These are phyloP conservation scores for Zonitis immaculata DNA, from an alignment of 2,888 invertebrate genomes.

Conservation along the genomic window DNA sequence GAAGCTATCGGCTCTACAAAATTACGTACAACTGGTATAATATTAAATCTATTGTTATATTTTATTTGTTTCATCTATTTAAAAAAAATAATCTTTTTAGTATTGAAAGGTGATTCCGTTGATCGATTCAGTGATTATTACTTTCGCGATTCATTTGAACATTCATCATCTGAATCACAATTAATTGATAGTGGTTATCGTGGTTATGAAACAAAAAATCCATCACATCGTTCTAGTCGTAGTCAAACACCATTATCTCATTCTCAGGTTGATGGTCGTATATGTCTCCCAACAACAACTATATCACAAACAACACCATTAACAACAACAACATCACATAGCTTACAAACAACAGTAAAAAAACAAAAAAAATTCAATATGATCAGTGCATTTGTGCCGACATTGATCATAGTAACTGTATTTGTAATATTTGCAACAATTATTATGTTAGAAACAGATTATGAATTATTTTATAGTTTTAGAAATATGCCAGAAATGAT, in stretches of 20 bases:
- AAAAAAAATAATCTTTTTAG: constrained; percentile 24
- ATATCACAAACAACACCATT: background rate
- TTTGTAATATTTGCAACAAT: constrained; percentile 65
- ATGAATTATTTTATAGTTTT: constrained; percentile 62
- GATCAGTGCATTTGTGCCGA: constrained; percentile 70
- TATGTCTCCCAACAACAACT: constrained; percentile 38
- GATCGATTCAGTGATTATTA: constrained; percentile 61
- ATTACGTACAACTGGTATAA: constrained; percentile 44
- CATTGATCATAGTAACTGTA: constrained; percentile 69
- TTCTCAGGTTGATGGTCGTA: constrained; percentile 44
- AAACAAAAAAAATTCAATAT: constrained; percentile 57
- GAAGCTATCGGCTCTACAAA: constrained; percentile 48
- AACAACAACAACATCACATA: constrained; percentile 18
- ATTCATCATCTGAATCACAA: constrained; percentile 76
- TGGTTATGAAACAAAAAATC: constrained; percentile 44
- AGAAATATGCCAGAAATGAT: constrained; percentile 73
- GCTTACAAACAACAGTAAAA: constrained; percentile 26
- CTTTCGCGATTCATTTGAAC: constrained; percentile 71
- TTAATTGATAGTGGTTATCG: constrained; percentile 51
- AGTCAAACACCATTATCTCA: constrained; percentile 50
- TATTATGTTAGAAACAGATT: constrained; percentile 74
- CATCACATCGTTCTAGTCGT: constrained; percentile 50
- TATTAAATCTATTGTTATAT: constrained; percentile 1
- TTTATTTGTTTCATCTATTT: no score
- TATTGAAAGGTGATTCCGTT: constrained; percentile 47